phyloP scores from a whole-genome alignment of 2,888 invertebrate species.

The Trachelus iudaicus region DNA sequence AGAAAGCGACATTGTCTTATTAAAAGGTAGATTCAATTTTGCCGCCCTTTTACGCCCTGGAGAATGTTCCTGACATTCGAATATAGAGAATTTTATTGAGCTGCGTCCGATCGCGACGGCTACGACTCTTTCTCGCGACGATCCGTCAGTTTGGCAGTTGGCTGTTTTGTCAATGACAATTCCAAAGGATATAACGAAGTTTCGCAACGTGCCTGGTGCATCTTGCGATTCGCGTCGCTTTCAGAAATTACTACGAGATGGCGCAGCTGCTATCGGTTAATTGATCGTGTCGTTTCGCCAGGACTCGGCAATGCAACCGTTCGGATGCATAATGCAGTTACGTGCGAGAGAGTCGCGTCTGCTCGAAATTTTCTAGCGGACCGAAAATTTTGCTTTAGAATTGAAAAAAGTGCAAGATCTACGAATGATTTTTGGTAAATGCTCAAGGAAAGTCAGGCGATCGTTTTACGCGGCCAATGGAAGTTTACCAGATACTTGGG shows the following conservation, averaged over 20 bases:
- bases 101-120: not conserved
- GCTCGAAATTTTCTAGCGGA: not conserved
- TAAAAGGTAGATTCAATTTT: not conserved
- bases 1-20: not conserved
- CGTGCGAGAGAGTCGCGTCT: not conserved
- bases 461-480: not conserved
- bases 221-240: not conserved
- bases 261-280: not conserved
- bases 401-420: not conserved
- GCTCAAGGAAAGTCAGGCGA: not conserved
- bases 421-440: not conserved
- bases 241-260: not conserved
- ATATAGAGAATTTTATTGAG: not conserved
- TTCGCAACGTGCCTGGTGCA: not conserved
- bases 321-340: not conserved
- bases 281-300: not conserved
- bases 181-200: not conserved
- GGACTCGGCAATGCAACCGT: not conserved
- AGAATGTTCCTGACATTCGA: not conserved
- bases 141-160: not conserved
- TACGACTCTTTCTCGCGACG: not conserved
- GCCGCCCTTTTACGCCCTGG: not conserved
- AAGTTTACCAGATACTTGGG: not conserved
- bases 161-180: not conserved
- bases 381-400: not conserved